A percentile compares a stretch with the other conserved stretches of the same genome.
These are phyloP conservation scores for Drosophila phalerata DNA, from an alignment of 2,888 invertebrate species.

Conservation along the genomic window DNA sequence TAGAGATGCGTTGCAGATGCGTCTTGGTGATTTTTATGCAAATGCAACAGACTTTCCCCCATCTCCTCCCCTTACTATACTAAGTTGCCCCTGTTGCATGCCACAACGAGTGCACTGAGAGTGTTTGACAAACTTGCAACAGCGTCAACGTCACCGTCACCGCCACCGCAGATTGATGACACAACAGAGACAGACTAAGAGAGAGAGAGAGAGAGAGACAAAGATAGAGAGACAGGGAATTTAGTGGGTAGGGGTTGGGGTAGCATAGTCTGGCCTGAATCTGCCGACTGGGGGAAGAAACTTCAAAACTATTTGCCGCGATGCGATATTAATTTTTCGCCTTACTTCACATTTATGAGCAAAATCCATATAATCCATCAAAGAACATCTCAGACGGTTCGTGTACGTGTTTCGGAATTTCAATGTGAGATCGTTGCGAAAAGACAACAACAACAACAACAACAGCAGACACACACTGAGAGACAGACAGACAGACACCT, in stretches of 20 bases:
- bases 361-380: constrained; percentile 84
- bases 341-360: constrained; percentile 78
- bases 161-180: constrained; percentile 79
- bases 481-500: neutral
- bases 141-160: constrained; percentile 22
- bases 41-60: constrained; percentile 39
- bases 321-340: constrained; percentile 57
- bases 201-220: neutral
- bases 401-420: constrained; percentile 83
- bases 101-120: constrained; percentile 19
- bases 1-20: constrained; percentile 55
- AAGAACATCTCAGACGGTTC: constrained; percentile 80
- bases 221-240: neutral
- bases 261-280: neutral
- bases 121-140: constrained; percentile 72
- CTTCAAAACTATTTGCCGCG: constrained; percentile 63
- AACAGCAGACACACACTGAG: neutral
- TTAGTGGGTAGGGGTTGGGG: neutral
- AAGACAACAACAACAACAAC: constrained; percentile 19
- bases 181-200: constrained; percentile 17
- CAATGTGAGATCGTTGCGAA: constrained; percentile 74
- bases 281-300: neutral
- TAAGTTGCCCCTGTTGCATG: neutral
- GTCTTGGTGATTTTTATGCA: constrained; percentile 66
- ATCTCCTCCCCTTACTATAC: neutral